Conservation (phyloP, 37 sponge, comb jelly and placozoan species). For the Axinella damicornis region DNA sequence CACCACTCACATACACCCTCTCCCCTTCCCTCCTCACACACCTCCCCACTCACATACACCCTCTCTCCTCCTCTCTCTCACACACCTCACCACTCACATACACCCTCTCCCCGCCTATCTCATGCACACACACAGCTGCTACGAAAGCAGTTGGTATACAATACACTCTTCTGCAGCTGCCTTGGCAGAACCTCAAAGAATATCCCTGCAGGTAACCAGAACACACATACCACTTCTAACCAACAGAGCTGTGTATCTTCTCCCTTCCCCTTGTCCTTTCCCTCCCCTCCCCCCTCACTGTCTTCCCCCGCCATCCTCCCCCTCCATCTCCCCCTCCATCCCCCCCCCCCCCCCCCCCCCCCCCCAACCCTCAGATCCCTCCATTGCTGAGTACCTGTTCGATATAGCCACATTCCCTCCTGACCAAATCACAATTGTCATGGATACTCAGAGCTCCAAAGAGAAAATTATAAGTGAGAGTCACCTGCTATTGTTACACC, state of each 20-base stretch:
- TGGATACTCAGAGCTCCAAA: conserved; percentile 15
- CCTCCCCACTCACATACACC: background rate
- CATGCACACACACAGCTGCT: conserved; percentile 30
- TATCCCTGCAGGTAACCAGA: background rate
- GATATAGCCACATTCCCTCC: conserved; percentile 13
- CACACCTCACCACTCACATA: too few species aligned
- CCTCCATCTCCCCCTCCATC: too few species aligned
- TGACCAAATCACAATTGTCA: conserved; percentile 13
- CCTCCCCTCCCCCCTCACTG: too few species aligned
- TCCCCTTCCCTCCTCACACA: too few species aligned
- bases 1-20: background rate
- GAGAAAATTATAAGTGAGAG: background rate
- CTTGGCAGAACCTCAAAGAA: conserved; percentile 17
- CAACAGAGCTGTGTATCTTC: too few species aligned
- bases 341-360: too few species aligned
- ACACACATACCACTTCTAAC: background rate
- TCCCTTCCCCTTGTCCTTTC: too few species aligned
- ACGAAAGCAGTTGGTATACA: conserved; percentile 71
- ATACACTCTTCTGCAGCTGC: conserved; percentile 51
- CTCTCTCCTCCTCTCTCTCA: background rate
- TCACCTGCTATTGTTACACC: background rate
- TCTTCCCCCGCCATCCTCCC: too few species aligned
- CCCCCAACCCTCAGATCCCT: background rate
- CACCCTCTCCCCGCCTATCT: too few species aligned
- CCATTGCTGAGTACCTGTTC: conserved; percentile 23